Conservation (phyloP, 2,797 vertebrate genomes). For the Accipiter fasciatus region DNA sequence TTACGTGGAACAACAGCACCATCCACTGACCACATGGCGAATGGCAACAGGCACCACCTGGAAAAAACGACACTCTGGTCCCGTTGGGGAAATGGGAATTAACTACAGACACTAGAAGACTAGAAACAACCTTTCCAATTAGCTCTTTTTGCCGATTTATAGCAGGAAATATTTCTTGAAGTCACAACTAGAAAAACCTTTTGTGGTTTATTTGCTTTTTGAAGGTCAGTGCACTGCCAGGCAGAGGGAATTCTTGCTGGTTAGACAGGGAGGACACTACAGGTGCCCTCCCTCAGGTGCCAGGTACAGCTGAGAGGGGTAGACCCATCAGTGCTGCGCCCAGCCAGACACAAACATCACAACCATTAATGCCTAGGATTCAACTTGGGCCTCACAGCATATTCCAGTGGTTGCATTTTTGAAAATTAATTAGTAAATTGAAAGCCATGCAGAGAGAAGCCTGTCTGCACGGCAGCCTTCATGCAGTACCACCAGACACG, state of each 20-base stretch:
- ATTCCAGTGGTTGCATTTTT: neutral
- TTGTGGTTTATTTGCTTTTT: neutral
- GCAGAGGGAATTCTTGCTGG: neutral
- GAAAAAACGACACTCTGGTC: rapidly evolving
- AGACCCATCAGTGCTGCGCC: neutral
- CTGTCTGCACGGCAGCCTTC: rapidly evolving
- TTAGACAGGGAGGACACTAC: neutral
- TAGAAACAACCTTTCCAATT: neutral
- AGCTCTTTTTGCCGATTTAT: no score
- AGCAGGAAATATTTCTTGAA: neutral
- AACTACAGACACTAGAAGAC: no score
- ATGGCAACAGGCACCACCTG: neutral
- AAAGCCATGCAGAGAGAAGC: neutral
- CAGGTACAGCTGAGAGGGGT: neutral
- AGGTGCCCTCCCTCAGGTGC: no score
- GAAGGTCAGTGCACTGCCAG: neutral
- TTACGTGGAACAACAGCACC: neutral
- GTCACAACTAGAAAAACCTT: neutral
- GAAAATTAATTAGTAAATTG: neutral
- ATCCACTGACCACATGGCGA: neutral
- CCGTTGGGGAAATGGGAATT: rapidly evolving
- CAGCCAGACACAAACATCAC: neutral
- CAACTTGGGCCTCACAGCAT: neutral
- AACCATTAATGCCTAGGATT: neutral
- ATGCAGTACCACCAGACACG: rapidly evolving